These are phyloP conservation scores for Echiichthys vipera DNA, from an alignment of 2,797 vertebrate genomes.

Conservation along the genomic window DNA sequence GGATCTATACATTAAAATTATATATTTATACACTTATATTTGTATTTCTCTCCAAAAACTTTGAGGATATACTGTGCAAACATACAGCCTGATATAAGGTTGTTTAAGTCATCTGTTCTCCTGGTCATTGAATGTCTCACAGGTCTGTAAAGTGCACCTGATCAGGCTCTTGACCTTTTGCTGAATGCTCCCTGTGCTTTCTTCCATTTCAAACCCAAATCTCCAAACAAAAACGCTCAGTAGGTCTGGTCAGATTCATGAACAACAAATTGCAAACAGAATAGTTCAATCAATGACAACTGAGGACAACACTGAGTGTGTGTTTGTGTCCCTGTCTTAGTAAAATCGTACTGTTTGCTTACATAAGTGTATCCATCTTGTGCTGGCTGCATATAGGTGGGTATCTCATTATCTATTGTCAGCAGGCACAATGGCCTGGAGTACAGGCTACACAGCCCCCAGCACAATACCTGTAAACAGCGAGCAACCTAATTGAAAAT, in stretches of 20 bases:
- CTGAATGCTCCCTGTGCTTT: constrained; percentile 69
- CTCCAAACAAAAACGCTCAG: constrained; percentile 57
- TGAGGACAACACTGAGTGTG: constrained; percentile 42
- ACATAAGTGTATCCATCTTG: constrained; percentile 84
- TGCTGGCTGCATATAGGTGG: constrained; percentile 88
- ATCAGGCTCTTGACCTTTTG: constrained; percentile 85
- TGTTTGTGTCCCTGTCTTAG: constrained; percentile 47
- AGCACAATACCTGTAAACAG: constrained; percentile 90
- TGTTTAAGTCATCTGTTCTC: constrained; percentile 40
- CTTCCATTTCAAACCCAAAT: constrained; percentile 71
- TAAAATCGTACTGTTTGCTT: constrained; percentile 34
- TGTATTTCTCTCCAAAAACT: background rate
- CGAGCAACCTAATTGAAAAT: constrained; percentile 90
- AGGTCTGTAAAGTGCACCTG: constrained; percentile 59
- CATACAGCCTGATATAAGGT: background rate
- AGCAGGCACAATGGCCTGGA: constrained; percentile 87
- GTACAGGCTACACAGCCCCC: constrained; percentile 78
- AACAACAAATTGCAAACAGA: constrained; percentile 11
- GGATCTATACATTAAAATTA: background rate
- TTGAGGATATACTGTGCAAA: background rate
- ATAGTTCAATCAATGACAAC: constrained; percentile 79
- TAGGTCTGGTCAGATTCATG: constrained; percentile 20
- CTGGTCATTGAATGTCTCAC: constrained; percentile 39
- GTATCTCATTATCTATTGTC: constrained; percentile 96
- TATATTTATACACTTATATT: too few species aligned